These are phyloP conservation scores for Chelidonichthys spinosus DNA, from an alignment of 2,797 vertebrate genomes.

Conservation along the genomic window DNA sequence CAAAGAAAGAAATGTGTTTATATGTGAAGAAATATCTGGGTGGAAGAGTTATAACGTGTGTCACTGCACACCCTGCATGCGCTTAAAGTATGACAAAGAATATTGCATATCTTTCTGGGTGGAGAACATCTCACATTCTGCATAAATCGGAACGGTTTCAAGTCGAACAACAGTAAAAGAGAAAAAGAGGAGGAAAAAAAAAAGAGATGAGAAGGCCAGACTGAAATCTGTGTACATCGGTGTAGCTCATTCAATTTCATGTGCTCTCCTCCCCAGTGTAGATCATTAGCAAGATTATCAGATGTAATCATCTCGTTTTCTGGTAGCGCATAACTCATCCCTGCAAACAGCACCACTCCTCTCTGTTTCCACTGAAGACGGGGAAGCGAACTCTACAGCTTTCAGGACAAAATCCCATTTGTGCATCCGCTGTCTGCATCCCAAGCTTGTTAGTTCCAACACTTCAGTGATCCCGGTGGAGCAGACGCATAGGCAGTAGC, in stretches of 20 bases:
- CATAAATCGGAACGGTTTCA: conserved; percentile 39
- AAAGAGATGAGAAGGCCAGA: conserved; percentile 49
- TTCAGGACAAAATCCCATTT: conserved; percentile 85
- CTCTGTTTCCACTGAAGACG: conserved; percentile 58
- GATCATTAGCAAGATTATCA: conserved; percentile 81
- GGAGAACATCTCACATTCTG: conserved; percentile 57
- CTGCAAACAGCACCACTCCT: conserved; percentile 31
- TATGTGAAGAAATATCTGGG: conserved; percentile 37
- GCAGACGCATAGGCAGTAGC: conserved; percentile 73
- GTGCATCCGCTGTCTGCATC: conserved; percentile 83
- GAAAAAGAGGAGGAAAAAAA: conserved; percentile 40
- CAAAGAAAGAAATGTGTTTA: conserved; percentile 19
- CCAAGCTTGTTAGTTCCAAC: conserved; percentile 87
- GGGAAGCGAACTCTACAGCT: conserved; percentile 74
- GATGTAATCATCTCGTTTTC: conserved; percentile 75
- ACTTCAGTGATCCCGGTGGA: conserved; percentile 83
- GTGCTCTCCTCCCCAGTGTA: conserved; percentile 64
- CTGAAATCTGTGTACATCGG: conserved; percentile 51
- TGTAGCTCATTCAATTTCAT: conserved; percentile 67
- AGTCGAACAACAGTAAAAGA: conserved; percentile 37
- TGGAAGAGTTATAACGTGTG: conserved; percentile 35
- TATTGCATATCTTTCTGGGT: conserved; percentile 62
- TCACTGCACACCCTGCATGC: conserved; percentile 40
- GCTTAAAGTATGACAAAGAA: conserved; percentile 69
- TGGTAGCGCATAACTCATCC: conserved; percentile 64